Base-by-base conservation (phyloP, 2,113 vertebrate genomes). In the Erythrolamprus reginae region DNA sequence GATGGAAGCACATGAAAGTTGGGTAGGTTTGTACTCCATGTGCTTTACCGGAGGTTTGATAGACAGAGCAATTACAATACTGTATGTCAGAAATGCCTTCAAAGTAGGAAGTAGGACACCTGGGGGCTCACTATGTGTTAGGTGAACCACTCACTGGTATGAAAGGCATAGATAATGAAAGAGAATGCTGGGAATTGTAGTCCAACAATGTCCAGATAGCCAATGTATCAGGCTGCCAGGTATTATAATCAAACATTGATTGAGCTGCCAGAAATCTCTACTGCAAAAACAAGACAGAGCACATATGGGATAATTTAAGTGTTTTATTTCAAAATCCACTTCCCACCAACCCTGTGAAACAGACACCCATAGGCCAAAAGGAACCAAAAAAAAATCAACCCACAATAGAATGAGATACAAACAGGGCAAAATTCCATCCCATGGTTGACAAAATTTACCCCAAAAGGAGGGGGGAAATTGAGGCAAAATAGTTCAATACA, bases 311-410 rank as follows among this genome's bases (percentile, higher is more conserved):
- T 88, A 86, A 94, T 94, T 96, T 95, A 94, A 94, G 88, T 88
- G 84, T 94, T 97, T 97, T 96, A 97, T 97, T 97, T 97, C 96
- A 95, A 97, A 96, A 90, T 96, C 90, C 51, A 5, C 93, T 7
- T 92, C 94, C 77, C 58, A 86, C 94, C 92, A 58, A 94, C 94
- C 82, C 86, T 82, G 28, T 23, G 26, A 52, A 45, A 48, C 77
- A n/a, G 91, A 91, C 93, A 93, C 92, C 92, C 94, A 91, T 92
- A 94, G 93, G 94, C 94, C 56, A 89, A 94, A 77, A 95, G 95
- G 89, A 90, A 90, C 58, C 58, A 77, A 28, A 77, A 13, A 51
- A 89, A 89, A 90, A 58, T 50, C 84, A 90, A 77, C 61, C 89
- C 89, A 95, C 90, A 92, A 93, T 95, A 97, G 95, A 97, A 96